A percentile compares a stretch with the other conserved stretches of the same genome.
These are phyloP conservation scores for Sciurus carolinensis DNA, from an alignment of 2,797 vertebrate genomes.

Conservation along the genomic window DNA sequence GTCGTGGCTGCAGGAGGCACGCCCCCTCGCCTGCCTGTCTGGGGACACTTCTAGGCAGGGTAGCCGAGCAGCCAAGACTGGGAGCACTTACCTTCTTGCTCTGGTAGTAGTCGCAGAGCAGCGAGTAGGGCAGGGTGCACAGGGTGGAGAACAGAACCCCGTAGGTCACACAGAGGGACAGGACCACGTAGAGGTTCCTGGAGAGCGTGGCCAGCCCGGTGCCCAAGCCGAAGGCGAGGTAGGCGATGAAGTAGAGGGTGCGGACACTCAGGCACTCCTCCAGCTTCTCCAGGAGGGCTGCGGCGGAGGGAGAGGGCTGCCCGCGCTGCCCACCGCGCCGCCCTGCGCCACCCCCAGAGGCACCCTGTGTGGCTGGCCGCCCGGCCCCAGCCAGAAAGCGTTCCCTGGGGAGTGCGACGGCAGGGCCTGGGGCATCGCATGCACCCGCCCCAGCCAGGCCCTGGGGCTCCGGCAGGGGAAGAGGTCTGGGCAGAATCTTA, in stretches of 20 bases:
- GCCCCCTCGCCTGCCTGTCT: too few species aligned
- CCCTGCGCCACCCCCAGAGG: neutral
- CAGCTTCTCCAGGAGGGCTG: slow-evolving; percentile 97
- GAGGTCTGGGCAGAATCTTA: neutral
- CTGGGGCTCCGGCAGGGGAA: too few species aligned
- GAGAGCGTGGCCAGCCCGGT: slow-evolving; percentile 97
- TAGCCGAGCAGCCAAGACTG: neutral
- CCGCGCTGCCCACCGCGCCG: neutral
- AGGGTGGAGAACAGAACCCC: slow-evolving; percentile 98
- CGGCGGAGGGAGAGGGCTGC: neutral
- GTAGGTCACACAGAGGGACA: slow-evolving; percentile 96
- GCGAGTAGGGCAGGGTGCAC: slow-evolving; percentile 99
- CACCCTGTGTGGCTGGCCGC: neutral
- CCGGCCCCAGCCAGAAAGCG: neutral
- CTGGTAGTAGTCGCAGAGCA: slow-evolving; percentile 99
- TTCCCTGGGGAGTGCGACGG: rapidly evolving
- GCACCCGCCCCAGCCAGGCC: neutral
- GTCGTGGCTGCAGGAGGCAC: too few species aligned
- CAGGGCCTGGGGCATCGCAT: neutral
- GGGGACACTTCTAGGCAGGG: rapidly evolving
- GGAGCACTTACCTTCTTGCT: slow-evolving; percentile 93
- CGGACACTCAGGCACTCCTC: slow-evolving; percentile 96
- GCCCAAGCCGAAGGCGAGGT: slow-evolving; percentile 97
- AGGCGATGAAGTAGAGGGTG: slow-evolving; percentile 98
- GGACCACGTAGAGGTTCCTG: slow-evolving; percentile 96